Base-by-base conservation (phyloP, 2,113 vertebrate genomes). In the Climacteris rufus region DNA sequence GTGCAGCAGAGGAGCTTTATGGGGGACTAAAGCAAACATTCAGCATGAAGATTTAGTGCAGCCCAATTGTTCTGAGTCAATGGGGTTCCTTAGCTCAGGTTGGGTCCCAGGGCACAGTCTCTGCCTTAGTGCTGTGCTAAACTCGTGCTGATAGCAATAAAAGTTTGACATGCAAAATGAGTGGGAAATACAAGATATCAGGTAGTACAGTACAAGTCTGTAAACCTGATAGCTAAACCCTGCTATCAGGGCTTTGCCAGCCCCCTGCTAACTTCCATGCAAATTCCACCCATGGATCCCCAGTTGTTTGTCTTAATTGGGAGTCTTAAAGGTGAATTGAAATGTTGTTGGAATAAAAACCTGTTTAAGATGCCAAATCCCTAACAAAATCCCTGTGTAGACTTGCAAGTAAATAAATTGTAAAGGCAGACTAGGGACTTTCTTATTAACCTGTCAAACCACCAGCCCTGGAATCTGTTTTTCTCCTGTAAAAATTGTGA, bases 151-250 rank as follows among this genome's bases (percentile, higher is more conserved):
- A 18, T 89, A 44, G 75, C 92, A 87, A 72, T 94, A 61, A 94
- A 96, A 94, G 90, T 81, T 96, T 93, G 81, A 96, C 60, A 33
- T 54, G 76, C 72, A 24, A 30, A 92, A 45, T 3, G 65, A 94
- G 95, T 79, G 84, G 94, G 80, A 87, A 95, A 94, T 80, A 91
- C 8, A 10, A 95, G 95, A 93, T 92, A 87, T 79, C 71, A 79
- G 95, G 90, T 93, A 93, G 92, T 45, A 71, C 35, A 10, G 31
- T 37, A 77, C 92, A 50, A 64, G 81, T 35, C 94, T 35, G 83
- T 96, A 96, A 96, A 93, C 31, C 86, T 28, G 66, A 75, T 87
- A 64, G 56, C 79, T 39, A 59, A 96, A 93, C 42, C n/a, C 64
- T 37, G 50, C 71, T 70, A 5, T 42, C 71, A 7, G 8, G 49